Evolutionary conservation across 2,797 vertebrate species (phyloP), one percentile per base, ranked within the genome.

Genomic region (Salmo trutta): DNA sequence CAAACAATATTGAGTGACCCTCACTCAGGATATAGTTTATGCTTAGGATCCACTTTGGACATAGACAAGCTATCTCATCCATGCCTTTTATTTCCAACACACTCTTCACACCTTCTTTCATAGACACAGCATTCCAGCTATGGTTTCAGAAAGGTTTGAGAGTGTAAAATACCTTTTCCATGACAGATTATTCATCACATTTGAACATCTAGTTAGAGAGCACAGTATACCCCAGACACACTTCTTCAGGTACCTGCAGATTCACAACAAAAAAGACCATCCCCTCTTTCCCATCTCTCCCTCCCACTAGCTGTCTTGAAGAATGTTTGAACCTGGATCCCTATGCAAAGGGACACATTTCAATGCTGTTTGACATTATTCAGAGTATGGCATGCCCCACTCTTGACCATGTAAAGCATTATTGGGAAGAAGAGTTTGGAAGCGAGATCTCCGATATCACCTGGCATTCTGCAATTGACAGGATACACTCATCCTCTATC

Each of bases 401-500:
- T 47, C 41, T 47, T 47, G 41, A 47, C 10, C 41, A 47, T 8
- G 41, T 47, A 47, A 47, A 47, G 41, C 41, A 47, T 47, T 47
- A 10, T 12, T 47, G 2, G 41, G 41, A 47, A 10, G 41, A 12
- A 47, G 41, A 47, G 2, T 47, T 47, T 47, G 41, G 41, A 47
- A 47, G 10, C 41, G 2, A 47, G 41, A 47, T 47, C 41, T 47
- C 41, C 12, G 62, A 66, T 66, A 19, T 8, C 5, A 19, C 62
- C 33, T 75, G 41, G 74, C 74, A 75, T 51, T 47, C 41, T 47
- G 41, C 10, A 47, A 47, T 47, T 47, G 41, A 47, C 41, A 47
- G 41, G 41, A 47, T 47, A 47, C 41, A 47, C 10, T 12, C 10
- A 47, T 47, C 41, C 41, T 41, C 41, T 12, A 47, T 3, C 10